Evolutionary conservation across 2,888 invertebrate genomes (phyloP).

Genomic region (Cylindroiulus punctatus): DNA sequence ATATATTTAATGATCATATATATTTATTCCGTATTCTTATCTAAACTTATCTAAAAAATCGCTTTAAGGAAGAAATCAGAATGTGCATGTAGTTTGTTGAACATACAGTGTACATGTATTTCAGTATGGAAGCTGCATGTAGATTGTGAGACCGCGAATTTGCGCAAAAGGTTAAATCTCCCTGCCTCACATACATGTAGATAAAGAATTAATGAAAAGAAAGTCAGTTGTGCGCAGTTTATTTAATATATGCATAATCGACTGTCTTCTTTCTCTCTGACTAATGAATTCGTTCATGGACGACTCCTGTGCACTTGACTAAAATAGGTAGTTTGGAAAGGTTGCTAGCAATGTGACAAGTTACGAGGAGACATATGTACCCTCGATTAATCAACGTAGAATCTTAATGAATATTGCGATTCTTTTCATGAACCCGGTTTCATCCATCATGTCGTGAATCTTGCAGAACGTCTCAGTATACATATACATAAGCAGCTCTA

Average conservation of each 20-base stretch:
- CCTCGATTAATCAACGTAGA: background rate
- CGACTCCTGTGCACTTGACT: background rate
- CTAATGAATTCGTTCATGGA: background rate
- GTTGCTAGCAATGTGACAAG: background rate
- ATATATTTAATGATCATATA: no score
- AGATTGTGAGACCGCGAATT: no score
- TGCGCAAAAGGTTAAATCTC: no score
- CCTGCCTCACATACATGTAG: no score
- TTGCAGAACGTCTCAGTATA: background rate
- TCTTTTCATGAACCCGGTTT: background rate
- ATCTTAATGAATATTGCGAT: background rate
- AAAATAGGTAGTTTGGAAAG: background rate
- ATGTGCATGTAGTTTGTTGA: no score
- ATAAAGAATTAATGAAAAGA: background rate
- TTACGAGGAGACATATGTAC: background rate
- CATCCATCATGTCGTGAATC: background rate
- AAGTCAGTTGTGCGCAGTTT: background rate
- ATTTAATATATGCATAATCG: background rate
- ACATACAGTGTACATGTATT: no score
- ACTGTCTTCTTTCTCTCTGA: background rate
- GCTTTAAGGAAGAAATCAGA: no score
- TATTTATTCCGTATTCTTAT: no score
- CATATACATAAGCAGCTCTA: background rate
- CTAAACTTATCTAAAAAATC: no score
- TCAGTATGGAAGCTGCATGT: no score